A percentile compares a stretch with the other conserved stretches of the same genome.
Evolutionary conservation across 2,797 vertebrate genomes (phyloP).

Genomic region (Synanceia verrucosa): DNA sequence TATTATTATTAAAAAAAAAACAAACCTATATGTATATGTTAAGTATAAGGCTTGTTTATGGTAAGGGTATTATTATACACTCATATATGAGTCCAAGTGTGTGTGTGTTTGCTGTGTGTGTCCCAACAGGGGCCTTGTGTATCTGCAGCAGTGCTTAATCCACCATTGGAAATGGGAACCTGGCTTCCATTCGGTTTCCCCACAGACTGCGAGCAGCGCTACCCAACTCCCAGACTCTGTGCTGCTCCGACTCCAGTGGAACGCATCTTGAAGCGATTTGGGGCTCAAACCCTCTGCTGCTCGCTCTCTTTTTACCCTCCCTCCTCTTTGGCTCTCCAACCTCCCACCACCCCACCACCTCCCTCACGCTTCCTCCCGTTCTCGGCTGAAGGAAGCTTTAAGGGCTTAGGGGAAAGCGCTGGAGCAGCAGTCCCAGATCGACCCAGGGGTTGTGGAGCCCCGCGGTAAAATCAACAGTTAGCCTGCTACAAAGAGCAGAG

Average conservation of each 20-base stretch:
- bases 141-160: slow-evolving; percentile 66
- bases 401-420: slow-evolving; percentile 70
- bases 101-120: slow-evolving; percentile 46
- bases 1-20: too few relatives aligned
- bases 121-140: slow-evolving; percentile 47
- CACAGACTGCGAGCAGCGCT: slow-evolving; percentile 52
- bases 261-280: slow-evolving; percentile 81
- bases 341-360: background rate
- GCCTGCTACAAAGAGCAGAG: slow-evolving; percentile 18
- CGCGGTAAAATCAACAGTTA: slow-evolving; percentile 79
- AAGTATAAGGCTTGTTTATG: background rate
- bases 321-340: background rate
- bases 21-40: background rate
- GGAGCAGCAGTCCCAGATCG: slow-evolving; percentile 67
- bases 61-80: slow-evolving; percentile 8
- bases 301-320: slow-evolving; percentile 4
- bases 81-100: slow-evolving; percentile 10
- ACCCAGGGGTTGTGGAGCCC: slow-evolving; percentile 69
- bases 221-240: slow-evolving; percentile 57
- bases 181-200: slow-evolving; percentile 66
- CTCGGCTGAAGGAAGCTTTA: slow-evolving; percentile 65
- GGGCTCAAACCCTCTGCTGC: slow-evolving; percentile 64
- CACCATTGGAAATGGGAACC: slow-evolving; percentile 71
- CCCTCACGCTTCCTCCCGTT: slow-evolving; percentile 28
- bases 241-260: slow-evolving; percentile 59